Evolutionary conservation across 2,888 invertebrate genomes (phyloP), one percentile per base, ranked within the genome.

Genomic region (Macrophya alboannulata): DNA sequence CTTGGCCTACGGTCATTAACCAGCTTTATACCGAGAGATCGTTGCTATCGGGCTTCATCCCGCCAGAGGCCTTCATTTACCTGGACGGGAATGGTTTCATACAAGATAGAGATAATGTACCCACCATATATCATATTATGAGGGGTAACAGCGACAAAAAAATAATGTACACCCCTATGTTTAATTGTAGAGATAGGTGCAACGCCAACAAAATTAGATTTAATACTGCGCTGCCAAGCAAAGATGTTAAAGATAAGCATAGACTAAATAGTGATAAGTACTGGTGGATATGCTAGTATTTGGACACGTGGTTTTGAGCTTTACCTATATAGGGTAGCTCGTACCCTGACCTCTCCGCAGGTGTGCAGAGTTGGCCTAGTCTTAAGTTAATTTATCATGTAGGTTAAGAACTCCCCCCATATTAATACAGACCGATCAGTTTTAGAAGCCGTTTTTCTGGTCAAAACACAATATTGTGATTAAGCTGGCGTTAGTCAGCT

Each of bases 61-160:
- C 45, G 2, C 74, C 74, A 0, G 74, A 74, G 37, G 74, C 45
- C 74, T 43, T 74, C 45, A 74, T 21, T 43, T 74, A 74, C 21
- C 45, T 74, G 6, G 74, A 74, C 74, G 12, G 74, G 5, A 21
- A n/a, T 2, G 74, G 74, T 3, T 74, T 40, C 9, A 74, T 45
- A 2, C 45, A 74, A 37, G 74, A 74, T 43, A 43, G 17, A 2
- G 21, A 74, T 10, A 74, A 45, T n/a, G 37, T 74, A 17, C 74
- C 74, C 43, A 74, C 37, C 6, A 74, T 74, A n/a, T 74, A 45
- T 21, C 74, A 74, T 12, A n/a, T 21, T 8, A 15, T 17, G 4
- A 43, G 74, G 12, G 12, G 45, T 21, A 40, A 3, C 1, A 45
- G 40, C 45, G 43, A 74, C 3, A 74, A 74, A 45, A 45, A 25